phyloP scores from a whole-genome alignment of 2,888 invertebrate genomes.

The Lottia gigantea region DNA sequence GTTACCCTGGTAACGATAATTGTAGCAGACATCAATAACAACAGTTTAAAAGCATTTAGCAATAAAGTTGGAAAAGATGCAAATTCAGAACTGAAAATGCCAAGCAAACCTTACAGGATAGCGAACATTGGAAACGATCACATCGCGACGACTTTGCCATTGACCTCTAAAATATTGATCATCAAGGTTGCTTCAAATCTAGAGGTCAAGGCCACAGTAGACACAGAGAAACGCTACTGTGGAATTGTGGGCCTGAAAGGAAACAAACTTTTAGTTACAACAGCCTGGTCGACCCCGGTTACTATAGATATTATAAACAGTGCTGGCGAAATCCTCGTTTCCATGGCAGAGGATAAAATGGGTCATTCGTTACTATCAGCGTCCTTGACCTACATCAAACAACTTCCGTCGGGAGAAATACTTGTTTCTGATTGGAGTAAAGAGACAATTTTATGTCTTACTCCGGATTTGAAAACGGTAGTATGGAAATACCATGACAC shows the following conservation, averaged over 20 bases:
- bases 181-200: background rate
- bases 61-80: background rate
- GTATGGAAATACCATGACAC: background rate
- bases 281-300: background rate
- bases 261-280: background rate
- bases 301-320: background rate
- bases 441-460: background rate
- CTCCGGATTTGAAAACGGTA: background rate
- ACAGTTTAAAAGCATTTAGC: background rate
- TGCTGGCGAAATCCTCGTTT: background rate
- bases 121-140: background rate
- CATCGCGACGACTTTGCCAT: background rate
- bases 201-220: background rate
- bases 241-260: background rate
- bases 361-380: background rate
- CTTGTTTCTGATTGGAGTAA: background rate
- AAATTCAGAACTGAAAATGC: background rate
- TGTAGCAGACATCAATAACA: background rate
- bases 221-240: background rate
- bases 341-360: background rate
- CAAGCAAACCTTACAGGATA: background rate
- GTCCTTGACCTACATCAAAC: constrained; percentile 1
- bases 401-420: background rate
- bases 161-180: background rate
- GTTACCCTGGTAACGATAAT: background rate